Base-by-base conservation (phyloP, 2,797 vertebrate genomes). In the Pterois miles region DNA sequence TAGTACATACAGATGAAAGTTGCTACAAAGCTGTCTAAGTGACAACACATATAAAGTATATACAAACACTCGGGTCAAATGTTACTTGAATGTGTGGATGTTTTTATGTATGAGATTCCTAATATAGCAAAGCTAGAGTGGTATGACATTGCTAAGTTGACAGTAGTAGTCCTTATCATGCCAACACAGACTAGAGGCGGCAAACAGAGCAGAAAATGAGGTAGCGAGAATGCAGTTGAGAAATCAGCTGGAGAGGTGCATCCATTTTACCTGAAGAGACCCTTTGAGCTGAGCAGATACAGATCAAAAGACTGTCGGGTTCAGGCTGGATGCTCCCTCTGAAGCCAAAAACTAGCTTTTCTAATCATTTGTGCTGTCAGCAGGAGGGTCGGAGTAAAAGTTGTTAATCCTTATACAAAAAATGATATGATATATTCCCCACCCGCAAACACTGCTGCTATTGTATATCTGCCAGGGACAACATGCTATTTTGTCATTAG, bases 191-290 rank as follows among this genome's bases (percentile, higher is more conserved):
- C 88, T 81, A 50, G 68, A 77, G 71, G 73, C 60, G 62, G 83
- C 84, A 91, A 85, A 84, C 69, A 63, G 85, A 82, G 88, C 86
- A 83, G 86, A 85, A 88, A 92, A 90, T 90, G 64, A 86, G 80
- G 80, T 50, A 27, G 67, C 29, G 20, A 58, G 67, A 77, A 85
- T 52, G 67, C 76, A 86, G 84, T 83, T 22, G 74, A 71, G 78
- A 80, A 84, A 89, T 81, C 65, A 66, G 81, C 46, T 62, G 74
- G 88, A 86, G 85, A 91, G 80, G 53, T 81, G 74, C 83, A 80
- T 83, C 85, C 79, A 88, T 91, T 92, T 91, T 78, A 91, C 81
- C 80, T 86, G 79, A 87, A 86, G 87, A 88, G 90, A 88, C 81
- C 77, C 81, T 77, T 93, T 89, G 77, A 91, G 82, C 74, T 76